A percentile compares a stretch with the other conserved stretches of the same genome.
phyloP scores from a whole-genome alignment of 2,797 vertebrate genomes.

The Pogoniulus pusillus region DNA sequence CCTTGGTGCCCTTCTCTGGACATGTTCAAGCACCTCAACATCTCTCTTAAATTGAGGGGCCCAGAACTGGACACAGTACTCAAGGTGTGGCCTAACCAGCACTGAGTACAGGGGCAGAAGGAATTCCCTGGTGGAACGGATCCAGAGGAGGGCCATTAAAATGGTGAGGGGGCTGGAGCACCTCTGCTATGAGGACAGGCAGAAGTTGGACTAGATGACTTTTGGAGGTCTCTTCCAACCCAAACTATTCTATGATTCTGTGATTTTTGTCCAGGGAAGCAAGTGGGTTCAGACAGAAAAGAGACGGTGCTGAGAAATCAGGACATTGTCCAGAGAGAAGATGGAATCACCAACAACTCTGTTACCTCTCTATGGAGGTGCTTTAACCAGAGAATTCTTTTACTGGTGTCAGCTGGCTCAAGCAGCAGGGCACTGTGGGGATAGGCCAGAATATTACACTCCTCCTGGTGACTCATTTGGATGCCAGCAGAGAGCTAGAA shows the following conservation, averaged over 20 bases:
- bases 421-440: neutral
- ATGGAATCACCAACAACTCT: neutral
- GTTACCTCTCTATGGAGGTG: neutral
- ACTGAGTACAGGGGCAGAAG: too few species aligned
- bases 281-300: neutral
- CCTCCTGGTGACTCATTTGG: conserved; percentile 12
- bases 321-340: neutral
- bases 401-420: neutral
- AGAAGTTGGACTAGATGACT: too few species aligned
- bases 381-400: neutral
- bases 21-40: too few species aligned
- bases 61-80: too few species aligned
- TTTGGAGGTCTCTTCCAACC: neutral
- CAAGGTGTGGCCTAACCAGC: too few species aligned
- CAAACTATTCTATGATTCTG: neutral
- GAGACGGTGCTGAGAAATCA: neutral
- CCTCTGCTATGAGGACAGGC: too few species aligned
- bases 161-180: too few species aligned
- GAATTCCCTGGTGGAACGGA: too few species aligned
- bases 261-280: neutral
- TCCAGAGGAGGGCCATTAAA: too few species aligned
- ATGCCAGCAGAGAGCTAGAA: neutral
- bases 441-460: neutral
- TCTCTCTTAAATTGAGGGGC: too few species aligned
- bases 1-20: too few species aligned